Base-by-base conservation (phyloP, 2,797 vertebrate genomes). In the Smutsia temminckii region DNA sequence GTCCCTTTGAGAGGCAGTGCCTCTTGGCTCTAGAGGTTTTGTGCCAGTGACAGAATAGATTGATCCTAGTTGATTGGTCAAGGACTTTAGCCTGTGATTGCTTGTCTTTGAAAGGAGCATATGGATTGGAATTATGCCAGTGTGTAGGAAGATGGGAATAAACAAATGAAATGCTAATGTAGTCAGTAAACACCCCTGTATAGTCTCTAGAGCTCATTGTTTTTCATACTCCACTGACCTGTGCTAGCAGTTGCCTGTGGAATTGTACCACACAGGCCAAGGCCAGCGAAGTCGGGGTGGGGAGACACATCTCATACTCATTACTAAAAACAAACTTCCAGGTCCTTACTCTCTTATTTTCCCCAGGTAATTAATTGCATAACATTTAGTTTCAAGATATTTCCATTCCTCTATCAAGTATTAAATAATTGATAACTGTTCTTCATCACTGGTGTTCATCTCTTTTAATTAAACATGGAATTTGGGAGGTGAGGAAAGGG, bases 361-460 rank as follows among this genome's bases (percentile, higher is more conserved):
- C 95, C 78, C 92, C 93, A 89, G 90, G 96, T 94, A 83, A 90
- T 85, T 94, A 83, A 90, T 85, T 95, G 86, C 91, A 94, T 96
- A 97, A 34, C 61, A 5, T 53, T 94, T 79, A 75, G 42, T 96
- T 97, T 95, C 29, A 14, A 71, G 84, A 84, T 85, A 92, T 77
- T 96, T 96, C 83, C 42, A 81, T 95, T 93, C 21, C 86, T 96
- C 69, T 94, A 17, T 91, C 66, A 91, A 94, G 94, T 94, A 98
- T 97, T 98, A 98, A 98, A 95, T 92, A 95, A 96, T 94, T 95
- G 89, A 88, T 95, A 93, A 93, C 80, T 94, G 72, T 95, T 95
- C 92, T 87, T 96, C 93, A 77, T 78, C 61, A 46, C 16, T 88
- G 68, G 46, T 94, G 63, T 84, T 96, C 37, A 57, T 75, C 63